These are phyloP conservation scores for Gobio gobio DNA, from an alignment of 2,113 vertebrate genomes.

Conservation along the genomic window DNA sequence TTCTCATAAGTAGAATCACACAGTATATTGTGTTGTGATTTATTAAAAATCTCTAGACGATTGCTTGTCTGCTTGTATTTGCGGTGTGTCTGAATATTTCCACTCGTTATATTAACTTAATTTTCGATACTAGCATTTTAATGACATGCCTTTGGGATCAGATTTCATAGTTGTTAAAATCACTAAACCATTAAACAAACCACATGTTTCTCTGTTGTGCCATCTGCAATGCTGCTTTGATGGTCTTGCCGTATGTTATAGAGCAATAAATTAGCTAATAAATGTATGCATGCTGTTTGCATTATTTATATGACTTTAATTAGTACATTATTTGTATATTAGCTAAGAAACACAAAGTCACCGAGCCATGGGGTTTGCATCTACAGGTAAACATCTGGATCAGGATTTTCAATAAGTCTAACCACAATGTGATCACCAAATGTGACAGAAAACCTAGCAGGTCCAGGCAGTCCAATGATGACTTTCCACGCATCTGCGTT, in stretches of 20 bases:
- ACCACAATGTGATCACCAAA: neutral
- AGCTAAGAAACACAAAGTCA: neutral
- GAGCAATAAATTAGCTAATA: neutral
- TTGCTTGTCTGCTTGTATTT: no score
- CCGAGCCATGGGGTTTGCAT: neutral
- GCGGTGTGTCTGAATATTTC: no score
- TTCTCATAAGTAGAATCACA: no score
- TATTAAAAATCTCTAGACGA: no score
- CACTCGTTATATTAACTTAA: no score
- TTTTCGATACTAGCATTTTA: neutral
- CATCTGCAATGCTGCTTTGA: neutral
- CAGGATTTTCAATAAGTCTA: neutral
- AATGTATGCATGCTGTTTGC: neutral
- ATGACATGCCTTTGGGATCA: neutral
- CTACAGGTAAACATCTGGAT: neutral
- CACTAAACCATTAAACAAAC: neutral
- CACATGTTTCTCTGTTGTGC: neutral
- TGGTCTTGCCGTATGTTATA: neutral
- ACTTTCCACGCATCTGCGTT: neutral
- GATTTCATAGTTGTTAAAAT: neutral
- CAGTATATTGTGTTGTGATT: no score
- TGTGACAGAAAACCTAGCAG: neutral
- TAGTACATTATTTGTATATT: neutral
- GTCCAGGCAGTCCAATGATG: neutral
- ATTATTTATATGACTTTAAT: neutral